Evolutionary conservation across 2,888 invertebrate genomes (phyloP), one percentile per base, ranked within the genome.

Genomic region (Cephus runcator): DNA sequence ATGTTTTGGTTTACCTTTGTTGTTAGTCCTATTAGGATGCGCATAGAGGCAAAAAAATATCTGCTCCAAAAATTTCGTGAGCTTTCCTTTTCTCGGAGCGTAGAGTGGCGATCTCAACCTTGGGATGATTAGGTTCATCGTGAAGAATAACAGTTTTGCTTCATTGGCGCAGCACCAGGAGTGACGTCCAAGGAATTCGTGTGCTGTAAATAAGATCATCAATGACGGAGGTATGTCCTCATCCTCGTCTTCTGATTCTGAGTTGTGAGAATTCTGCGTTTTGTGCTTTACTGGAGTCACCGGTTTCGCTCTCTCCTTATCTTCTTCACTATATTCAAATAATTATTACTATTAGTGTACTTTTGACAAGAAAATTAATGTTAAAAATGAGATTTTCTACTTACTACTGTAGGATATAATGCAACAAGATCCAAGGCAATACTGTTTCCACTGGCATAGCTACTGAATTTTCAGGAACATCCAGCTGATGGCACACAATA

Each of bases 41-140:
- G 96, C 95, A 90, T 96, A 98, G 2, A 98, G 92, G 90, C 98
- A 98, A 90, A 94, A 98, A 79, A 96, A 93, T 80, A 95, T 94
- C 92, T 98, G 98, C 87, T 98, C 98, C 87, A 98, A 93, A 83
- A 96, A 95, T 84, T 96, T 95, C 79, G 94, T 94, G 3, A 97
- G 93, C 88, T 95, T 95, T 86, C 95, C 95, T 73, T 95, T 92
- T 36, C 93, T 93, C 73, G 93, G 92, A 33, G 94, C 93, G 75
- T 95, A 93, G 11, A 94, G 93, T 31, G 95, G 95, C 0, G 95
- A 94, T 79, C 95, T 93, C 69, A 96, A 87, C 81, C 95, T 93
- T 40, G 96, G 95, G n/a, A 95, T 93, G 69, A 97, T 93, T 1
- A 95, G 94, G 83, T 96, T 95, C 85, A 98, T 92, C 33, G 95